Percentiles rank a stretch among this genome's conserved stretches.
Evolutionary conservation across 2,888 invertebrate genomes (phyloP).

Genomic region (Ornithoptera alexandrae): DNA sequence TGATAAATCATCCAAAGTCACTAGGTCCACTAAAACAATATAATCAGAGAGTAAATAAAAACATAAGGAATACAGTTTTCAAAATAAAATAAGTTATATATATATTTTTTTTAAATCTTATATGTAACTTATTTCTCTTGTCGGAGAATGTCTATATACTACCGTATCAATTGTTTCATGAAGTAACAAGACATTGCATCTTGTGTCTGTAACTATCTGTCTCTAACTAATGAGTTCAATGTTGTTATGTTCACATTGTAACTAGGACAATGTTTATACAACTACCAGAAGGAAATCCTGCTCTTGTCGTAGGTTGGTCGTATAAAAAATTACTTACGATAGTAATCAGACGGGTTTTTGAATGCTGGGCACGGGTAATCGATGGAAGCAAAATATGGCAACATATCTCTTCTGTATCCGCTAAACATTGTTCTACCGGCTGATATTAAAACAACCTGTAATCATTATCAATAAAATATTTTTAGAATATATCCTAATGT

Average conservation of each 20-base stretch:
- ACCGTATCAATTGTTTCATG: too few relatives aligned
- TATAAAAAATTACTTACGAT: slow-evolving; percentile 82
- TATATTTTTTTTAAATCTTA: too few relatives aligned
- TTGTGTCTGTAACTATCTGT: too few relatives aligned
- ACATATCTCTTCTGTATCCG: slow-evolving; percentile 92
- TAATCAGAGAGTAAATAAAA: neutral
- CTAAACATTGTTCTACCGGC: slow-evolving; percentile 95
- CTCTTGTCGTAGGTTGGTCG: neutral
- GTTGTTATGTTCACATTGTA: too few relatives aligned
- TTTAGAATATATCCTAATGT: too few relatives aligned
- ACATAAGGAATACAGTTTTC: neutral
- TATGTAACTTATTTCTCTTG: too few relatives aligned
- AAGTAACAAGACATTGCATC: too few relatives aligned
- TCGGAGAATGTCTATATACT: too few relatives aligned
- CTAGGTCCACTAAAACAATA: slow-evolving; percentile 88
- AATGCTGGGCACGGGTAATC: slow-evolving; percentile 98
- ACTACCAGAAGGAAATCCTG: neutral
- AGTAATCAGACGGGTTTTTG: slow-evolving; percentile 98
- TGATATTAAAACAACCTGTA: slow-evolving; percentile 87
- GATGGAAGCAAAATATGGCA: slow-evolving; percentile 92
- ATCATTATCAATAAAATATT: slow-evolving; percentile 19
- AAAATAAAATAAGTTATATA: neutral
- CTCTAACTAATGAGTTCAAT: too few relatives aligned
- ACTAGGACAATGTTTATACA: neutral
- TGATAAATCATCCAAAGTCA: slow-evolving; percentile 94